Conservation (phyloP, 2,113 vertebrate genomes). For the Hippocampus guttulatus region DNA sequence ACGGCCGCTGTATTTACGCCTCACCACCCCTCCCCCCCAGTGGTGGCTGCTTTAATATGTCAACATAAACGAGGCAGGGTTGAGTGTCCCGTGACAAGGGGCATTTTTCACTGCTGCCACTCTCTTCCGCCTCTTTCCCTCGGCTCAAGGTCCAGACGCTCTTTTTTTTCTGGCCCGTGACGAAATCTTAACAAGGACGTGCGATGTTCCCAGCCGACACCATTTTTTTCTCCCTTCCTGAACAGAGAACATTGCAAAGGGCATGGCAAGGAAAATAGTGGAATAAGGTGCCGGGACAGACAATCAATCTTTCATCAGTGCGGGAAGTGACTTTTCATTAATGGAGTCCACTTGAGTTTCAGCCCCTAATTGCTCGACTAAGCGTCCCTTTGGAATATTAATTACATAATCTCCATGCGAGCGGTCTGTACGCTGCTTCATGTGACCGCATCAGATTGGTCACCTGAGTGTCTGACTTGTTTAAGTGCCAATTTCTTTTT, state of each 20-base stretch:
- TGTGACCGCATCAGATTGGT: slow-evolving; percentile 2
- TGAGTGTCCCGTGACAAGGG: slow-evolving; percentile 52
- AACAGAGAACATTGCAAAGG: slow-evolving; percentile 36
- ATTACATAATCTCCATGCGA: slow-evolving; percentile 31
- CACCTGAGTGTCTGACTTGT: slow-evolving; percentile 10
- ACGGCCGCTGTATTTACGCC: slow-evolving; percentile 56
- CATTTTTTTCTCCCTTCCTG: slow-evolving; percentile 1
- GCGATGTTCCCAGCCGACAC: slow-evolving; percentile 13
- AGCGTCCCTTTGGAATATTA: slow-evolving; percentile 55
- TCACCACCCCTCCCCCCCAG: neutral
- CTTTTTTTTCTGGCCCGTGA: slow-evolving; percentile 32
- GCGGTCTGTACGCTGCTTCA: slow-evolving; percentile 25
- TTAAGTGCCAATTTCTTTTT: neutral
- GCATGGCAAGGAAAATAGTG: slow-evolving; percentile 28
- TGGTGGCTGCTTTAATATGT: slow-evolving; percentile 51
- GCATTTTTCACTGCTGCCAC: slow-evolving; percentile 56
- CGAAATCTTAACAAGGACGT: slow-evolving; percentile 44
- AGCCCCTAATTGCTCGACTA: slow-evolving; percentile 51
- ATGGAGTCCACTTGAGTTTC: slow-evolving; percentile 52
- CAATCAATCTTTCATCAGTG: slow-evolving; percentile 54
- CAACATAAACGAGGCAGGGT: slow-evolving; percentile 59
- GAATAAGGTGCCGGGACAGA: slow-evolving; percentile 32
- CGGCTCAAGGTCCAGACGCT: slow-evolving; percentile 47
- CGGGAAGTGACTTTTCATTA: slow-evolving; percentile 54
- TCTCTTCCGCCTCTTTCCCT: slow-evolving; percentile 23